Base-by-base conservation (phyloP, 2,113 vertebrate genomes). In the Neodontobutis hainanensis region DNA sequence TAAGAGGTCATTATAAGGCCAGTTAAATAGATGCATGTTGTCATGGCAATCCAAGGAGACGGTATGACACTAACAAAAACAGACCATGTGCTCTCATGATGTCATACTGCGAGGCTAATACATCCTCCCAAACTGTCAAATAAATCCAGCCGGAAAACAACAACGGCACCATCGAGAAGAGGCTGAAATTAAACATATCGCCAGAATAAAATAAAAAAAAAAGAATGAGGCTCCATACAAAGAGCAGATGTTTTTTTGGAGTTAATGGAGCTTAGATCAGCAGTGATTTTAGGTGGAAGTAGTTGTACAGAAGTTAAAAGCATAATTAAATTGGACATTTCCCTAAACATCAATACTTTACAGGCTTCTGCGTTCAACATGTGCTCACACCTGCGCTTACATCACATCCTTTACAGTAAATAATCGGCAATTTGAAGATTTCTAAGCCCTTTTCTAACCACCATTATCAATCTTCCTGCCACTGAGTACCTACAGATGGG, bases 21-120 rank as follows among this genome's bases (percentile, higher is more conserved):
- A 78, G 65, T 8, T 59, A 76, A 75, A 59, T 45, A 27, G 15
- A 15, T 38, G 45, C 16, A 62, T 14, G 62, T 65, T 69, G 78
- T 73, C 77, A 75, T 49, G 69, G 61, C 64, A 70, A 78, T 73
- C 77, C 80, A 80, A 78, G 82, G 81, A 83, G 69, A 87, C 75
- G 4, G 48, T 68, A 70, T 52, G 77, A 84, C 68, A 71, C 65
- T 45, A 78, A 87, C 81, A 80, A 61, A 90, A 85, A 87, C 82
- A 87, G 61, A 56, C 47, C n/a, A 34, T 44, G 58, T 84, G 77
- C 65, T 83, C 73, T 75, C 16, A 78, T 88, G 84, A 85, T 71
- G 70, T 88, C 81, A 83, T 57, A 36, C 55, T 43, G 59, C 3
- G 46, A 75, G 47, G 61, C 65, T 42, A 43, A 76, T 81, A 49